Evolutionary conservation across 2,113 vertebrate genomes (phyloP).

Genomic region (Montifringilla adamsi): DNA sequence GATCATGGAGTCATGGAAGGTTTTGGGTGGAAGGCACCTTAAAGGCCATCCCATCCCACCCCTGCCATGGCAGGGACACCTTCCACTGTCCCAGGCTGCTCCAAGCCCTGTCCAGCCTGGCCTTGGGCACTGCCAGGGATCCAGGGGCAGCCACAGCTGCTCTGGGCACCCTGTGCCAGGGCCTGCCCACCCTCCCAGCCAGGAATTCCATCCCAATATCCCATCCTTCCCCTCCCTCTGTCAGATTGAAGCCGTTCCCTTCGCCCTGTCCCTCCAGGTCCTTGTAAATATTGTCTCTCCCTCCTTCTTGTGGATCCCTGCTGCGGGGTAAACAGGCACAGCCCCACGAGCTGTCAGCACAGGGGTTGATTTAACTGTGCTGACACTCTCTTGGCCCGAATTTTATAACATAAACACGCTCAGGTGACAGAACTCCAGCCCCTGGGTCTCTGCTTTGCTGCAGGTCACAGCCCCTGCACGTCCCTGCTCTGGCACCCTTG

Average conservation of each 20-base stretch:
- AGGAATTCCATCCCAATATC: not conserved
- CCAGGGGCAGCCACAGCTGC: too few species aligned
- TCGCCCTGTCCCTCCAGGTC: not conserved
- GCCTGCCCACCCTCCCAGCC: accelerated
- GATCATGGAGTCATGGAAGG: not conserved
- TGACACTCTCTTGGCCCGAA: not conserved
- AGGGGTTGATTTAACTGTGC: not conserved
- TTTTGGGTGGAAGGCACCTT: not conserved
- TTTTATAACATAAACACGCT: accelerated
- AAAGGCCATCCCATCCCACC: accelerated
- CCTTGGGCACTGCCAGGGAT: too few species aligned
- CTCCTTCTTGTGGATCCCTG: not conserved
- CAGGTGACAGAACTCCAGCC: not conserved
- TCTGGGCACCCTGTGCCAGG: not conserved
- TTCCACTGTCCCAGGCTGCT: not conserved
- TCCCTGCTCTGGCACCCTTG: not conserved
- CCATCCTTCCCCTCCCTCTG: accelerated
- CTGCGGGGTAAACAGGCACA: not conserved
- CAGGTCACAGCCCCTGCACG: not conserved
- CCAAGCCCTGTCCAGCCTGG: too few species aligned
- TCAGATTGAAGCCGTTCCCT: accelerated
- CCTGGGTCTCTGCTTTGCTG: not conserved
- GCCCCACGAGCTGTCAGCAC: not conserved
- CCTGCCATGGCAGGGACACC: not conserved
- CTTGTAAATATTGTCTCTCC: not conserved